A percentile compares a stretch with the other conserved stretches of the same genome.
Conservation (phyloP, 2,888 invertebrate genomes). For the Troides aeacus region DNA sequence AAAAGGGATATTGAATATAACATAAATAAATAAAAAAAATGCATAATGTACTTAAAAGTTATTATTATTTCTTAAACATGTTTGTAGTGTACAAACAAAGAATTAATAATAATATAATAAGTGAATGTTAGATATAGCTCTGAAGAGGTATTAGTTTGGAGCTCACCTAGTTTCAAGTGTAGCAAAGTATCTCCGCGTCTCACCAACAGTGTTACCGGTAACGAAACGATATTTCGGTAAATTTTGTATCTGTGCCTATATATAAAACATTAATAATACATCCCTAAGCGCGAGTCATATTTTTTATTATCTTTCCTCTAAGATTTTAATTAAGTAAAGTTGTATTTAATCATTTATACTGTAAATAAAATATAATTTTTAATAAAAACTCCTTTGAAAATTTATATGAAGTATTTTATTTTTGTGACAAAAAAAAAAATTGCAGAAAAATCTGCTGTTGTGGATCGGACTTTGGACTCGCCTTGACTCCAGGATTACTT, state of each 20-base stretch:
- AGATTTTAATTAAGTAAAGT: constrained; percentile 39
- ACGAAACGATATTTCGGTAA: neutral
- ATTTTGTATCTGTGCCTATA: neutral
- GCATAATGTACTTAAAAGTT: neutral
- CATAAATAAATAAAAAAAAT: neutral
- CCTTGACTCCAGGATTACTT: no score
- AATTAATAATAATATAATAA: neutral
- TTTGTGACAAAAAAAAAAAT: neutral
- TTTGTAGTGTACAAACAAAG: neutral
- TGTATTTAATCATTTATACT: constrained; percentile 61
- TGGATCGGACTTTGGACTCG: no score
- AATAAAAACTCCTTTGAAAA: constrained; percentile 40
- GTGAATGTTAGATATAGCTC: neutral
- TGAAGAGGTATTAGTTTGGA: no score
- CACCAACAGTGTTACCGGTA: no score
- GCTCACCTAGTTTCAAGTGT: no score
- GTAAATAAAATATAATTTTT: constrained; percentile 55
- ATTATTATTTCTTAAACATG: neutral
- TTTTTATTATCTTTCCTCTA: neutral
- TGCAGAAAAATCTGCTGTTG: no score
- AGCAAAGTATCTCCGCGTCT: no score
- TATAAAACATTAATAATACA: neutral
- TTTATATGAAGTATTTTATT: neutral
- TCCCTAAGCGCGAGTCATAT: neutral
- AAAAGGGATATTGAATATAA: constrained; percentile 39